A percentile compares a stretch with the other conserved stretches of the same genome.
phyloP scores from a whole-genome alignment of 2,797 vertebrate genomes.

The Thalassophryne amazonica region DNA sequence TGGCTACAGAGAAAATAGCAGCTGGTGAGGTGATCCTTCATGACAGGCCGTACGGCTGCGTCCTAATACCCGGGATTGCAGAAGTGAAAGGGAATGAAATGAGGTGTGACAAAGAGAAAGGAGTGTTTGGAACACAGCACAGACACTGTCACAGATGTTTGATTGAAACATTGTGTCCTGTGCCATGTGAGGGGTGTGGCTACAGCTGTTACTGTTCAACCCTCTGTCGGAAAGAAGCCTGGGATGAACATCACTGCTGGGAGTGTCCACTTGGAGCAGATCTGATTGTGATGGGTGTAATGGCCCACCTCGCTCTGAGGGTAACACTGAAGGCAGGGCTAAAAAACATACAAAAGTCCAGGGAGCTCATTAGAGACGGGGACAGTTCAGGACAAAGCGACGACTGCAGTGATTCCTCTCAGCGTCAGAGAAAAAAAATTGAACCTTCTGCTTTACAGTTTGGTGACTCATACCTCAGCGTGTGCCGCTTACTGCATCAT shows the following conservation, averaged over 20 bases:
- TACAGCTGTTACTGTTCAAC: constrained; percentile 87
- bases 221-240: constrained; percentile 80
- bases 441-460: constrained; percentile 45
- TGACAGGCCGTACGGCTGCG: constrained; percentile 87
- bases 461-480: constrained; percentile 78
- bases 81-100: constrained; percentile 26
- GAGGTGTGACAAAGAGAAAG: background rate
- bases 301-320: constrained; percentile 87
- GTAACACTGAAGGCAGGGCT: constrained; percentile 81
- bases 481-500: constrained; percentile 86
- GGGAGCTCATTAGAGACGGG: constrained; percentile 17
- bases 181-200: constrained; percentile 86
- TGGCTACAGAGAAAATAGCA: constrained; percentile 76
- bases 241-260: constrained; percentile 83
- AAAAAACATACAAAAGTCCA: constrained; percentile 60
- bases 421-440: background rate
- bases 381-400: background rate
- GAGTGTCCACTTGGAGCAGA: constrained; percentile 84
- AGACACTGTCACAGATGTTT: constrained; percentile 88
- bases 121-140: constrained; percentile 65
- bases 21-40: constrained; percentile 83
- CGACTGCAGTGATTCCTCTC: background rate
- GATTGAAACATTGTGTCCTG: constrained; percentile 57
- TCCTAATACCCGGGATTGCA: constrained; percentile 77
- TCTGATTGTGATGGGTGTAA: constrained; percentile 81